Base-by-base conservation (phyloP, 1,140 invertebrate species). In the Psilanteris sp. region DNA sequence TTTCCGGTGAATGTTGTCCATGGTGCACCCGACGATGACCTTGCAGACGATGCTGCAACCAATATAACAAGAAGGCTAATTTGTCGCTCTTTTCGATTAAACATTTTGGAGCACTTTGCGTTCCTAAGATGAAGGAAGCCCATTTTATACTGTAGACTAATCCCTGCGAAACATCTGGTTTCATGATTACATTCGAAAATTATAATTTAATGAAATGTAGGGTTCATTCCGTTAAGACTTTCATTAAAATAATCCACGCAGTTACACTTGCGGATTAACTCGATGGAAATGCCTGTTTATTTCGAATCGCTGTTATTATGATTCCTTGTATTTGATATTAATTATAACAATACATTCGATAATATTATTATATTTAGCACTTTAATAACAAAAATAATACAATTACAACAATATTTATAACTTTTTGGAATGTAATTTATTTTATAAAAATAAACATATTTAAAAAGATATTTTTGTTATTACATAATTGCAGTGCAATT, bases 171-270 rank as follows among this genome's bases (percentile, higher is more conserved):
- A 61, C 74, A 64, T 27, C 27, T 41, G 68, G 61, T 80, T 77
- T 72, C 20, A 9, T 26, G 11, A 22, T 44, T 54, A 16, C 55
- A 27, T 41, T 50, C 37, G 18, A n/a, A 66, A 44, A 50, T 57
- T 32, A 76, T 29, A 66, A 39, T 13, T 39, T 37, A 34, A 54
- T 10, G 8, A 31, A 10, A 27, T n/a, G 11, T 16, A 10, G 2
- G 6, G 26, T 50, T 7, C 18, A 14, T 24, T 43, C 61, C n/a
- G 44, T 16, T 54, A 44, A 74, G 32, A 52, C 22, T 46, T 55
- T 84, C 31, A 85, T 83, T 83, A 81, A 71, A 80, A 81, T 86
- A 83, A 86, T 87, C 82, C 78, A 57, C 7, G 46, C 68, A 34
- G 57, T 15, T 61, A 8, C 83, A 87, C 70, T 77, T 87, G 83